Conservation (phyloP, 2,888 invertebrate species). For the Caenorhabditis panamensis region DNA sequence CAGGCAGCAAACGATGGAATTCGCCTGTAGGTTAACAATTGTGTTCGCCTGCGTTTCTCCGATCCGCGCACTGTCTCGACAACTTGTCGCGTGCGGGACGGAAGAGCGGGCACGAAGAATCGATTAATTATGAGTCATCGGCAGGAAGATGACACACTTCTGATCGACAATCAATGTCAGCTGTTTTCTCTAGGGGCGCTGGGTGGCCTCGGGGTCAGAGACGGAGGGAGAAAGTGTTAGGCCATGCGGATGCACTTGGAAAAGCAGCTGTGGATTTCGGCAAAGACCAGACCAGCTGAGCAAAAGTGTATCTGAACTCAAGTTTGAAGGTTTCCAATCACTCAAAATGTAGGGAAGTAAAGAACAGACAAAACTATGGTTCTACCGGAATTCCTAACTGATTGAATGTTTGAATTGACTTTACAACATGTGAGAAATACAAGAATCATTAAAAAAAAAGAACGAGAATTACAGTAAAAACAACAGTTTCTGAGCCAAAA, state of each 20-base stretch:
- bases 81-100: constrained; percentile 22
- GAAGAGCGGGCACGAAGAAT: constrained; percentile 18
- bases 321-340: too few relatives aligned
- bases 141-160: background rate
- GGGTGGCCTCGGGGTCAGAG: constrained; percentile 4
- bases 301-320: too few relatives aligned
- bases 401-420: too few relatives aligned
- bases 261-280: background rate
- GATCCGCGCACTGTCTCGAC: constrained; percentile 21
- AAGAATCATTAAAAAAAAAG: too few relatives aligned
- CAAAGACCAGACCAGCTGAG: too few relatives aligned
- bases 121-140: constrained; percentile 47
- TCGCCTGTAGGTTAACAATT: constrained; percentile 51
- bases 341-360: too few relatives aligned
- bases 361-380: too few relatives aligned
- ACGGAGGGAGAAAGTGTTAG: constrained; percentile 8
- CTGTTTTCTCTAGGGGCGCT: constrained; percentile 5
- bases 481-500: too few relatives aligned
- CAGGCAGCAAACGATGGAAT: constrained; percentile 40
- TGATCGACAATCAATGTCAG: constrained; percentile 29
- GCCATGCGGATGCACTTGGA: constrained; percentile 2
- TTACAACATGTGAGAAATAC: too few relatives aligned
- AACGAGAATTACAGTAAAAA: too few relatives aligned
- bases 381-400: too few relatives aligned
- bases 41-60: constrained; percentile 36